Conservation (phyloP, 2,113 vertebrate genomes). For the Eulemur macaco region DNA sequence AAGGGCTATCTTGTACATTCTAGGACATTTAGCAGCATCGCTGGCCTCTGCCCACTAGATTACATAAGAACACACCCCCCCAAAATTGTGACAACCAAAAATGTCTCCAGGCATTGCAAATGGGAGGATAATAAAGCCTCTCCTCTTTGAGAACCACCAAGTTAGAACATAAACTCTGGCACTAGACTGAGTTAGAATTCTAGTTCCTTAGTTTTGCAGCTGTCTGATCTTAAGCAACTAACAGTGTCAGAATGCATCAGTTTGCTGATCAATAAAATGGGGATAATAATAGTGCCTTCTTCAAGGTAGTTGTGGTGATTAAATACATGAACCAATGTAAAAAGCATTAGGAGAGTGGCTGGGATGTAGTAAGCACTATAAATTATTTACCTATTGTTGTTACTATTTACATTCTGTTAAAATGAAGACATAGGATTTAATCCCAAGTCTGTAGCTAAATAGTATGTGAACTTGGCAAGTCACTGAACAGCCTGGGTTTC, state of each 20-base stretch:
- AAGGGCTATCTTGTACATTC: neutral
- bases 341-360: neutral
- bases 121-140: neutral
- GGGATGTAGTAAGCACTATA: neutral
- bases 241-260: neutral
- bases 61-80: neutral
- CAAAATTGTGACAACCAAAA: neutral
- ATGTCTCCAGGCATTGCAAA: neutral
- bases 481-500: neutral
- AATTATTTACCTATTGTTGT: neutral
- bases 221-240: neutral
- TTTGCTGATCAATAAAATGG: neutral
- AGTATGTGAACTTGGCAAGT: neutral
- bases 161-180: neutral
- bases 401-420: neutral
- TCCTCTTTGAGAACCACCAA: neutral
- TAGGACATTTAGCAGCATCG: neutral
- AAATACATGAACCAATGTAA: neutral
- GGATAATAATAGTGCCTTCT: neutral
- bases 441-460: neutral
- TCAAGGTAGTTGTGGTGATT: neutral
- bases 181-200: neutral
- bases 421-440: neutral
- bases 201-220: neutral
- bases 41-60: neutral